Evolutionary conservation across 1,140 invertebrate genomes (phyloP).

Genomic region (Platyscapa corneri): DNA sequence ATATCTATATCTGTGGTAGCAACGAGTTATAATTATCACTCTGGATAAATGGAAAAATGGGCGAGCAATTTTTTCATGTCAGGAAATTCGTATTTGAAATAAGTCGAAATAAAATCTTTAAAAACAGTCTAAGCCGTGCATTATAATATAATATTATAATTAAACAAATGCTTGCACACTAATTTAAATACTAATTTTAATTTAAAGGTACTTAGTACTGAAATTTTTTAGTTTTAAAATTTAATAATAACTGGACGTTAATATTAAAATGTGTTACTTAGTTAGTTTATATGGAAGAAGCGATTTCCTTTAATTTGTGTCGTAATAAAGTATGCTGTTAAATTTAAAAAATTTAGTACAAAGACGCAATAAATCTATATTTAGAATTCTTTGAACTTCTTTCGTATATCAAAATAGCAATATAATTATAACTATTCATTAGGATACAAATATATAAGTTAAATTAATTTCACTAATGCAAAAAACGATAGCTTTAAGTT

Average conservation of each 20-base stretch:
- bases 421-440: background rate
- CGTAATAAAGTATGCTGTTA: background rate
- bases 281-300: background rate
- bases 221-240: background rate
- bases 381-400: background rate
- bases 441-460: background rate
- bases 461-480: background rate
- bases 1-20: too few species aligned
- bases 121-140: too few species aligned
- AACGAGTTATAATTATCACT: too few species aligned
- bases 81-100: background rate
- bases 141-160: too few species aligned
- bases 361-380: background rate
- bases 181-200: too few species aligned
- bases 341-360: background rate
- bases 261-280: background rate
- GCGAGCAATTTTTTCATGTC: too few species aligned
- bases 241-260: background rate
- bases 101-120: background rate
- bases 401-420: background rate
- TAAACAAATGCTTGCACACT: too few species aligned
- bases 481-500: too few species aligned
- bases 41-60: too few species aligned
- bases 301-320: background rate
- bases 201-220: too few species aligned